Conservation (phyloP, 92 coral and sea anemone genomes). For the Zoanthus gigantus region DNA sequence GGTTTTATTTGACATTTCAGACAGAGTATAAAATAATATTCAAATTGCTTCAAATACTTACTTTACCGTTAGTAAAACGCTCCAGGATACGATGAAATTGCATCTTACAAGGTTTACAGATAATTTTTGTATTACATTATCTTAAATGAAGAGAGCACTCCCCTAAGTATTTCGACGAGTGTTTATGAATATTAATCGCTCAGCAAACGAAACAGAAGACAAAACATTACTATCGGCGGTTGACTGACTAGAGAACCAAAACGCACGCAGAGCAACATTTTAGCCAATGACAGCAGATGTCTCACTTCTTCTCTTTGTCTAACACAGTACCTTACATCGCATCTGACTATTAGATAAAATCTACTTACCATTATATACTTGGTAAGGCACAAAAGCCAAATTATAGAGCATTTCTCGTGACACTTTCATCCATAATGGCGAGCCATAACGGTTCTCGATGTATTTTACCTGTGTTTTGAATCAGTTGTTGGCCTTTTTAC, state of each 20-base stretch:
- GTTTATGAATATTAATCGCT: not conserved
- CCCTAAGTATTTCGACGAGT: not conserved
- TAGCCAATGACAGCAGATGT: not conserved
- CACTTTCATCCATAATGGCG: conserved; percentile 19
- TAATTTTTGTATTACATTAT: not conserved
- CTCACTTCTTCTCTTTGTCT: not conserved
- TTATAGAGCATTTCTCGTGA: not conserved
- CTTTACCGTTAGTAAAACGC: not conserved
- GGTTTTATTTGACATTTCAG: not conserved
- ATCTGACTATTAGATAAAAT: conserved; percentile 34
- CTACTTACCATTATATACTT: conserved; percentile 24
- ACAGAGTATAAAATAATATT: not conserved
- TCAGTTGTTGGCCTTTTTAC: not conserved
- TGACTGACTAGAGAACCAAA: conserved; percentile 3
- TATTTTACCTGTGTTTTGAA: not conserved
- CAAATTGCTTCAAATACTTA: not conserved
- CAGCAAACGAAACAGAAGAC: conserved; percentile 1
- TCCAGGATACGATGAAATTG: not conserved
- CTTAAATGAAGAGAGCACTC: not conserved
- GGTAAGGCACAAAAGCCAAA: conserved; percentile 1
- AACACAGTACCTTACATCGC: not conserved
- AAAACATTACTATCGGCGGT: not conserved
- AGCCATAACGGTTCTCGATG: not conserved
- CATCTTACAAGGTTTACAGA: not conserved
- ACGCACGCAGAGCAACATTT: conserved; percentile 12